Conservation (phyloP, 2,113 vertebrate species). For the Bagarius yarrelli region DNA sequence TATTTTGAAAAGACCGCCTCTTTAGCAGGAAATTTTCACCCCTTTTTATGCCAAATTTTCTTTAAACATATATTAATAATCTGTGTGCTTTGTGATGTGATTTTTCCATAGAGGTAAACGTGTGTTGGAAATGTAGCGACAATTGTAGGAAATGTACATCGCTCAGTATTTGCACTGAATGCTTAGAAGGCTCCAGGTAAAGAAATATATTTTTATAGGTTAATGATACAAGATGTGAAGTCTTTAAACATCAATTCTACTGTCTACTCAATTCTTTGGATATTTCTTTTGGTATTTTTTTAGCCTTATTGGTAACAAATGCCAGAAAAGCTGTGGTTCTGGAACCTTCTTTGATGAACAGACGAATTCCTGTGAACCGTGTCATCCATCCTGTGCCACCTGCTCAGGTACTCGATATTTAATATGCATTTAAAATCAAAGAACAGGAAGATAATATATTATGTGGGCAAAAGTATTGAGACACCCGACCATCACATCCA, state of each 20-base stretch:
- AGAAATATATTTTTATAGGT: background rate
- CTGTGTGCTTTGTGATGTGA: constrained; percentile 31
- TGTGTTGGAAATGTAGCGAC: constrained; percentile 88
- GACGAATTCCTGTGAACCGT: constrained; percentile 79
- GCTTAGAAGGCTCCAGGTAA: constrained; percentile 88
- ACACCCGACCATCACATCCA: too few relatives aligned
- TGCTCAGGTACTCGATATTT: constrained; percentile 80
- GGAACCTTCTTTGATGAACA: constrained; percentile 77
- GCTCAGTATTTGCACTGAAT: constrained; percentile 87
- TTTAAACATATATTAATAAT: background rate
- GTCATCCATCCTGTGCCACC: constrained; percentile 84
- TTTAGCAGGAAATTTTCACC: background rate
- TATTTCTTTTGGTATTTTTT: background rate
- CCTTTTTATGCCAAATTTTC: too few relatives aligned
- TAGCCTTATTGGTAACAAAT: constrained; percentile 85
- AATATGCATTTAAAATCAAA: background rate
- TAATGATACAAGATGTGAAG: background rate
- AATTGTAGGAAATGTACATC: constrained; percentile 87
- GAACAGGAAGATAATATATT: background rate
- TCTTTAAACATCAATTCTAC: background rate
- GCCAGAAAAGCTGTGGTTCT: constrained; percentile 76
- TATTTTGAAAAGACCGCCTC: too few relatives aligned
- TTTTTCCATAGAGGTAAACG: constrained; percentile 75
- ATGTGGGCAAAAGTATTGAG: too few relatives aligned
- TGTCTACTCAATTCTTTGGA: background rate